Conservation (phyloP, 2,797 vertebrate genomes). For the Leuciscus waleckii region DNA sequence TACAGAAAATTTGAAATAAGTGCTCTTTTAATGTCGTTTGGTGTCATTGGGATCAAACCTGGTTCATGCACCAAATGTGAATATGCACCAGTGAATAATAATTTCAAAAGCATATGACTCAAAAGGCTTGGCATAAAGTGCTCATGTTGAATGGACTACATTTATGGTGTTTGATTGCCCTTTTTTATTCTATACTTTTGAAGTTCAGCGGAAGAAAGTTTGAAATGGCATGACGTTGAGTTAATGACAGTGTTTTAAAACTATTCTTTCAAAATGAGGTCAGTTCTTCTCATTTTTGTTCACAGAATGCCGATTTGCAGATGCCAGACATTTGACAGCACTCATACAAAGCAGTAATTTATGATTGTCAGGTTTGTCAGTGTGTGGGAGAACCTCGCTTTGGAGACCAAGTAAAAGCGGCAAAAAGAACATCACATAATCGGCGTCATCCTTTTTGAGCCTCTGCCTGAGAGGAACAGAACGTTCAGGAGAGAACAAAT, state of each 20-base stretch:
- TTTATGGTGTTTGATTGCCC: background rate
- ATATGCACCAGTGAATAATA: background rate
- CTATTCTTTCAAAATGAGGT: background rate
- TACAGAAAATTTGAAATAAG: no score
- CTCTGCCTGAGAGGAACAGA: background rate
- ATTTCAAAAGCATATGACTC: background rate
- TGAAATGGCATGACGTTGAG: background rate
- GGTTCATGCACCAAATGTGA: background rate
- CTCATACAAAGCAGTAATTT: background rate
- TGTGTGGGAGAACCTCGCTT: slow-evolving; percentile 3
- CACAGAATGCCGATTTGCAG: background rate
- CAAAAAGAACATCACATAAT: background rate
- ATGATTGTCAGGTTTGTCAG: background rate
- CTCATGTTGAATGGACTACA: background rate
- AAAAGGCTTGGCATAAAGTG: background rate
- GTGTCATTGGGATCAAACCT: background rate
- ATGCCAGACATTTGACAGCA: background rate
- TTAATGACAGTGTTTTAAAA: background rate
- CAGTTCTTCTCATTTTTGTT: background rate
- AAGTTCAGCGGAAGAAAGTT: background rate
- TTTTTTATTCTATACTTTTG: background rate
- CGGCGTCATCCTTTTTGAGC: background rate
- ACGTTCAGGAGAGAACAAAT: background rate
- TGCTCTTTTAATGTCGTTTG: background rate
- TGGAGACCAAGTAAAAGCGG: slow-evolving; percentile 17